Evolutionary conservation across 2,888 invertebrate genomes (phyloP).

Genomic region (Meiosimyza decipiens): DNA sequence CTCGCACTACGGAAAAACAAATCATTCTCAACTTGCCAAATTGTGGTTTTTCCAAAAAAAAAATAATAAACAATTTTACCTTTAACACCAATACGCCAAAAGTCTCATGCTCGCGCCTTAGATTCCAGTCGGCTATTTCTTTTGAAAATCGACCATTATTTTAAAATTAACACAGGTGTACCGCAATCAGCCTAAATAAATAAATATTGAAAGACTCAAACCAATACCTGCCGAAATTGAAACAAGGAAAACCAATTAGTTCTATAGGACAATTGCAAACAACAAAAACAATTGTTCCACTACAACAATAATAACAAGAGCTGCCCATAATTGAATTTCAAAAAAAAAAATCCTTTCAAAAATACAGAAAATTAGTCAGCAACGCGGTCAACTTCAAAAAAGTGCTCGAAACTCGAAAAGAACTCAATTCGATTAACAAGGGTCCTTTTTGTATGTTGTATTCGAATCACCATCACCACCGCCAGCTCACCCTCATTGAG

Average conservation of each 20-base stretch:
- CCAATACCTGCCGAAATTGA: neutral
- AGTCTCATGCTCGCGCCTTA: too few relatives aligned
- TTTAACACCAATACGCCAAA: too few relatives aligned
- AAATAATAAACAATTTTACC: too few relatives aligned
- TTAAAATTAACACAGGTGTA: slow-evolving; percentile 15
- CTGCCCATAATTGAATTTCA: neutral
- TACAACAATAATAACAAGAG: slow-evolving; percentile 3
- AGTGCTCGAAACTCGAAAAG: neutral
- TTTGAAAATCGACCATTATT: too few relatives aligned
- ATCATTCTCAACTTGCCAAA: too few relatives aligned
- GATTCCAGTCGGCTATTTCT: too few relatives aligned
- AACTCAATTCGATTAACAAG: slow-evolving; percentile 18
- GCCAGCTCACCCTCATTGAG: neutral
- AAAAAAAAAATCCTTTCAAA: slow-evolving; percentile 1
- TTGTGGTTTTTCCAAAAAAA: too few relatives aligned
- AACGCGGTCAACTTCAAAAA: slow-evolving; percentile 23
- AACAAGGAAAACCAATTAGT: slow-evolving; percentile 26
- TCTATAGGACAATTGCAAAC: slow-evolving; percentile 12
- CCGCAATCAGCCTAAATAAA: slow-evolving; percentile 1
- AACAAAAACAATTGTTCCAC: neutral
- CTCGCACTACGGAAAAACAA: too few relatives aligned
- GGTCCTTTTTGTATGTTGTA: neutral
- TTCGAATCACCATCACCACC: neutral
- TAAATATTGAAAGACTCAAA: neutral
- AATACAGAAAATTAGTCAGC: slow-evolving; percentile 5